A percentile compares a stretch with the other conserved stretches of the same genome.
Evolutionary conservation across 2,797 vertebrate genomes (phyloP).

Genomic region (Cheirogaleus major): DNA sequence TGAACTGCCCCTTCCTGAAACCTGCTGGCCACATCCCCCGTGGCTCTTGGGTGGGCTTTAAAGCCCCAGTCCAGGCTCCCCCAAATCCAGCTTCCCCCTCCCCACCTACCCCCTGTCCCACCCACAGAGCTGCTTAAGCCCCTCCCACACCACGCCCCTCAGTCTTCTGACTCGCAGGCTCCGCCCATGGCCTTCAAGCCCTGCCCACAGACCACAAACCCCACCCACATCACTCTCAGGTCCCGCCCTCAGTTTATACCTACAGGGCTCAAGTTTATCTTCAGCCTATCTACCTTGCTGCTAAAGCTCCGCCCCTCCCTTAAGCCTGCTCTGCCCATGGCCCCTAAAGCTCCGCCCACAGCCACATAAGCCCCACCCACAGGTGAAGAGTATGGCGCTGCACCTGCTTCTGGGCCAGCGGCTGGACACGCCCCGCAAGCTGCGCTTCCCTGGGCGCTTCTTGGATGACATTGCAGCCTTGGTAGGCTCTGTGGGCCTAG

Average conservation of each 20-base stretch:
- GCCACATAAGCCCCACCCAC: accelerated
- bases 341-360: background rate
- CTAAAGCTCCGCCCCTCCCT: background rate
- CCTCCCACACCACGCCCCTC: background rate
- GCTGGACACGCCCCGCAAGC: slow-evolving; percentile 88
- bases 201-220: background rate
- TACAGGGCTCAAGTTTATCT: background rate
- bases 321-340: background rate
- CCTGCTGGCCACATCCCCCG: accelerated
- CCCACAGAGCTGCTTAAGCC: background rate
- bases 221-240: background rate
- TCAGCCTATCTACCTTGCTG: background rate
- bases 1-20: background rate
- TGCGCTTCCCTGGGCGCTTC: slow-evolving; percentile 94
- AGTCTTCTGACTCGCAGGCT: background rate
- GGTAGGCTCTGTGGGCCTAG: slow-evolving; percentile 91
- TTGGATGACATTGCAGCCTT: slow-evolving; percentile 93
- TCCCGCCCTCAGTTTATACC: background rate
- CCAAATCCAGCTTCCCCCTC: no score
- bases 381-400: slow-evolving; percentile 95
- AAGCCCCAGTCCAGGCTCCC: background rate
- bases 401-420: slow-evolving; percentile 92
- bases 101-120: background rate
- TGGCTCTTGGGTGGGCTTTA: background rate
- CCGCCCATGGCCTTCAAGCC: background rate